Percentiles rank a stretch among this genome's conserved stretches.
phyloP scores from a whole-genome alignment of 1,140 invertebrate species.

The Trachelipus rathkii region DNA sequence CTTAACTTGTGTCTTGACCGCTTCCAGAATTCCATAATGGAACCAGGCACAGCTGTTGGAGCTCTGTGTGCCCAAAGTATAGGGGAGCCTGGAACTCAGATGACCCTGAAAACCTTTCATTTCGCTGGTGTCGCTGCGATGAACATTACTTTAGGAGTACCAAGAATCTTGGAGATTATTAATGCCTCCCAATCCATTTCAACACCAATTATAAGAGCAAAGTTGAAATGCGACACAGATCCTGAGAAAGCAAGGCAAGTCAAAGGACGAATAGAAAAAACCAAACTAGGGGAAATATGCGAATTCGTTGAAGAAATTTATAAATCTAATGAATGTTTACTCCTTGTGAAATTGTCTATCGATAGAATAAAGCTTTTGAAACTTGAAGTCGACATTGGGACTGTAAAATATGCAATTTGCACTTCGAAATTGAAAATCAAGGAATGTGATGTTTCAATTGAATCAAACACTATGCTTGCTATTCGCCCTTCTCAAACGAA shows the following conservation, averaged over 20 bases:
- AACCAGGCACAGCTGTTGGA: conserved; percentile 92
- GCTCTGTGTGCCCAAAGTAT: conserved; percentile 97
- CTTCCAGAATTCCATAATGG: conserved; percentile 79
- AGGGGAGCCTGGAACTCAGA: conserved; percentile 98
- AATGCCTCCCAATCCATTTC: conserved; percentile 93
- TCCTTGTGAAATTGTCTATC: conserved; percentile 75
- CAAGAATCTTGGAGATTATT: conserved; percentile 96
- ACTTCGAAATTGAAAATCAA: conserved; percentile 53
- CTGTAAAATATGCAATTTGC: conserved; percentile 55
- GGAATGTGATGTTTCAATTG: conserved; percentile 63
- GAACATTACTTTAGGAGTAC: conserved; percentile 96
- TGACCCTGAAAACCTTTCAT: conserved; percentile 99
- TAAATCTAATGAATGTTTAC: conserved; percentile 75
- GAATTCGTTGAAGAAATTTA: conserved; percentile 92
- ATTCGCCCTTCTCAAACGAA: conserved; percentile 66
- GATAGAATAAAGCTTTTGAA: conserved; percentile 83
- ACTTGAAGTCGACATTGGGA: conserved; percentile 57
- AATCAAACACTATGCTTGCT: conserved; percentile 70
- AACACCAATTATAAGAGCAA: conserved; percentile 92
- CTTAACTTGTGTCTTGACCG: conserved; percentile 77
- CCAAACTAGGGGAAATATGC: conserved; percentile 77
- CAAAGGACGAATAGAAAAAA: conserved; percentile 90
- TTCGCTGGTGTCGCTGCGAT: conserved; percentile 99
- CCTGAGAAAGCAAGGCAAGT: conserved; percentile 82
- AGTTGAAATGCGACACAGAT: conserved; percentile 67